A percentile compares a stretch with the other conserved stretches of the same genome.
Conservation (phyloP, 64 coral and sea anemone species). For the Montipora capricornis region DNA sequence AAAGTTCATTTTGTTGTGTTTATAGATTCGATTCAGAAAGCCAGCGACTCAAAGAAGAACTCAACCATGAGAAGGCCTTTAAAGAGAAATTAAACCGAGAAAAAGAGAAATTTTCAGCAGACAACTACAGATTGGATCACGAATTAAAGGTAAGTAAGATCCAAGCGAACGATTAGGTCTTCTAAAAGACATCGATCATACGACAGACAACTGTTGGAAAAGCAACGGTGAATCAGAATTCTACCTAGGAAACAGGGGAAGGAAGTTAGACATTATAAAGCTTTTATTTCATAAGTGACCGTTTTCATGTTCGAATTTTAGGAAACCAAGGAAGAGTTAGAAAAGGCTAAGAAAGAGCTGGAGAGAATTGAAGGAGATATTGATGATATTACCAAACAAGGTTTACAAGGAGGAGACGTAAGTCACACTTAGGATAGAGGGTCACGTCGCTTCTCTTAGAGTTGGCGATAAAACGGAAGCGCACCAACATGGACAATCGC, state of each 20-base stretch:
- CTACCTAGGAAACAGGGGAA: not conserved
- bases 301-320: not conserved
- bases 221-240: no score
- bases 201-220: no score
- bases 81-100: constrained; percentile 86
- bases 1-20: not conserved
- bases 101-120: constrained; percentile 69
- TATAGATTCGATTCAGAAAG: constrained; percentile 75
- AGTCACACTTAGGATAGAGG: not conserved
- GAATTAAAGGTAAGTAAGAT: constrained; percentile 38
- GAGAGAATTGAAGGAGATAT: constrained; percentile 52
- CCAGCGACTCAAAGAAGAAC: constrained; percentile 71
- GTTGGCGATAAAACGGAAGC: no score
- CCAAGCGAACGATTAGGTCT: not conserved
- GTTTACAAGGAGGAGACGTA: constrained; percentile 45
- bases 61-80: constrained; percentile 42
- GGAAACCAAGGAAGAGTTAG: constrained; percentile 52
- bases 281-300: no score
- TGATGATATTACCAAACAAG: constrained; percentile 48
- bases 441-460: no score
- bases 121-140: constrained; percentile 75
- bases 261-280: no score
- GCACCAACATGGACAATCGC: no score
- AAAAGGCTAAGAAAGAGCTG: constrained; percentile 51
- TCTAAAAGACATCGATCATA: no score